Conservation (phyloP, 2,113 vertebrate genomes). For the Cavia aperea region DNA sequence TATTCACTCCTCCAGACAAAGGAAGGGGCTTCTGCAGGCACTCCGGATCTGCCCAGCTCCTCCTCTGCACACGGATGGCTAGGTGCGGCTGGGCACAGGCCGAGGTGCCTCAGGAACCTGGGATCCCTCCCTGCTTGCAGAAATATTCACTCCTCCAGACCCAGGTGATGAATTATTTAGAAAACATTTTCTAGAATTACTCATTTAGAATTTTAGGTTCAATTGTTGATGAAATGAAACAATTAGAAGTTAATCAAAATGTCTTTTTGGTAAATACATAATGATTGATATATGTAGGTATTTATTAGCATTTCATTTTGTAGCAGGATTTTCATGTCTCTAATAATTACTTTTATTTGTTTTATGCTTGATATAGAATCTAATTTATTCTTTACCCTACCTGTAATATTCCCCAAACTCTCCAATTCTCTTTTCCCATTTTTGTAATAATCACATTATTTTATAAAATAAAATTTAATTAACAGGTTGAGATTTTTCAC, state of each 20-base stretch:
- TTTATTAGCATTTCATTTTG: background rate
- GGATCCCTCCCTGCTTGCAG: no score
- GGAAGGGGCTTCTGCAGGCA: no score
- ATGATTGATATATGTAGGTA: background rate
- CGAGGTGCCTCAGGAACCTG: no score
- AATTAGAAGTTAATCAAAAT: background rate
- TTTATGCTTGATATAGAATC: background rate
- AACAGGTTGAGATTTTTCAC: background rate
- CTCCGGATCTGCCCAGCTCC: no score
- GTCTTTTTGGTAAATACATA: background rate
- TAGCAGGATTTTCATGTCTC: background rate
- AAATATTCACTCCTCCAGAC: no score
- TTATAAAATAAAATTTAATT: background rate
- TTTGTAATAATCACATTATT: background rate
- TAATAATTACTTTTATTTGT: background rate
- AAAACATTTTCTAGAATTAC: conserved; percentile 5
- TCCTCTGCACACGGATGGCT: no score
- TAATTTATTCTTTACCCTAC: background rate
- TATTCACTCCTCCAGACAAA: no score
- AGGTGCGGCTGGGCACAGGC: no score
- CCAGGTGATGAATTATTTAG: background rate
- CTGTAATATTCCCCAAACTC: background rate
- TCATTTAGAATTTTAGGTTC: background rate
- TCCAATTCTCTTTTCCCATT: background rate
- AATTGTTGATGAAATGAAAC: background rate